Evolutionary conservation across 2,113 vertebrate species (phyloP).

Genomic region (Myxocyprinus asiaticus): DNA sequence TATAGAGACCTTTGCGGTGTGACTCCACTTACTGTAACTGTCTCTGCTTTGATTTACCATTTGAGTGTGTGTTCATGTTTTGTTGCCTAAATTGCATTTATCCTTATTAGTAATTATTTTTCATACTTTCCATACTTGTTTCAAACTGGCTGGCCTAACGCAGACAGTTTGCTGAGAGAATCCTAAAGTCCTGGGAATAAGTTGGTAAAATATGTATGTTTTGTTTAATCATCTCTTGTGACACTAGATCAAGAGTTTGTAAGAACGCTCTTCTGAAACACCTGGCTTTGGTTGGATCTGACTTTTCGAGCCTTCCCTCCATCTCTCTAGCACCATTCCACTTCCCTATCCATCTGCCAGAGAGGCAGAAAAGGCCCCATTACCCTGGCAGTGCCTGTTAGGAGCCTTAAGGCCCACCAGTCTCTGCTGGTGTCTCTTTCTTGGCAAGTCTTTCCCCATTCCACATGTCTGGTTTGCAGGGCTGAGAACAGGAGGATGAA

Average conservation of each 20-base stretch:
- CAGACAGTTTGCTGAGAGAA: too few relatives aligned
- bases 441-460: constrained; percentile 38
- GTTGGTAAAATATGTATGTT: too few relatives aligned
- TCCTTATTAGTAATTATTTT: too few relatives aligned
- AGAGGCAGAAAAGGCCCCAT: constrained; percentile 55
- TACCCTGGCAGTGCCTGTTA: constrained; percentile 42
- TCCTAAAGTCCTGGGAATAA: too few relatives aligned
- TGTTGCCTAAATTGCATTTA: background rate
- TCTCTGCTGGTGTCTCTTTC: constrained; percentile 43
- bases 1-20: too few relatives aligned
- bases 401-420: constrained; percentile 34
- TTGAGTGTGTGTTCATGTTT: too few relatives aligned
- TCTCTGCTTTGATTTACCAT: too few relatives aligned
- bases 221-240: too few relatives aligned
- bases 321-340: constrained; percentile 35
- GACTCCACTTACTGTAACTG: background rate
- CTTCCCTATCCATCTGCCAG: constrained; percentile 72
- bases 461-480: constrained; percentile 45
- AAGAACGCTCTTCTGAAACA: constrained; percentile 10
- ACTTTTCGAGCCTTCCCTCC: constrained; percentile 52
- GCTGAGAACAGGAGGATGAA: constrained; percentile 22
- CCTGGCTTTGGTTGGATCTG: constrained; percentile 40
- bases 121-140: too few relatives aligned
- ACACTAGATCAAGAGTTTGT: background rate
- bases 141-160: too few relatives aligned